Evolutionary conservation across 2,888 invertebrate species (phyloP), one percentile per base, ranked within the genome.

Genomic region (Lampropteryx suffumata): DNA sequence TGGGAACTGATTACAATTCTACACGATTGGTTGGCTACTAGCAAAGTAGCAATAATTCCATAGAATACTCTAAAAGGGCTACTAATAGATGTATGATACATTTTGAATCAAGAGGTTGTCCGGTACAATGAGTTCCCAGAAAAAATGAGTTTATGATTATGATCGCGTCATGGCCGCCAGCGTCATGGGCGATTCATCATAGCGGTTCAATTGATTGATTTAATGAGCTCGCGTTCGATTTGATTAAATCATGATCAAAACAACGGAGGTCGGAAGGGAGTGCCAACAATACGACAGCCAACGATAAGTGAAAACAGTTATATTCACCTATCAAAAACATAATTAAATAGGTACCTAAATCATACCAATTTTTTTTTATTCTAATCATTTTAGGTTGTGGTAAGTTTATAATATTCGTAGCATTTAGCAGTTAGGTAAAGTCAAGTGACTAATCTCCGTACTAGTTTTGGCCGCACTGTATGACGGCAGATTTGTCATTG

Each of bases 201-300:
- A 49, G 46, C 45, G 50, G 53, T 47, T 29, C 55, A 54, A 55
- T 54, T 53, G 57, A 46, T 46, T 50, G 54, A 61, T 51, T 57
- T 54, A 54, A 55, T 52, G 36, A 55, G 36, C 49, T 37, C 49
- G 50, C 51, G 40, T 45, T 51, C 51, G 55, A 56, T 61, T 60
- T 56, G 54, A 57, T 61, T 56, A 50, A 51, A 53, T 53, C 55
- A 42, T 50, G 55, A 50, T 37, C 55, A 48, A 44, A 51, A 53
- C 50, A 57, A 40, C 39, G 32, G 51, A 32, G 51, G 49, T 26
- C 24, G 28, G 17, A 29, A 24, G 35, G 52, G 42, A 42, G 39
- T 14, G 30, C 30, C 30, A 27, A 28, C 11, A 11, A n/a, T n/a
- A n/a, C 4, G 17, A 17, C 4, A 17, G 21, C 26, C 21, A 29